These are phyloP conservation scores for Phaedon cochleariae DNA, from an alignment of 2,888 invertebrate genomes.

Conservation along the genomic window DNA sequence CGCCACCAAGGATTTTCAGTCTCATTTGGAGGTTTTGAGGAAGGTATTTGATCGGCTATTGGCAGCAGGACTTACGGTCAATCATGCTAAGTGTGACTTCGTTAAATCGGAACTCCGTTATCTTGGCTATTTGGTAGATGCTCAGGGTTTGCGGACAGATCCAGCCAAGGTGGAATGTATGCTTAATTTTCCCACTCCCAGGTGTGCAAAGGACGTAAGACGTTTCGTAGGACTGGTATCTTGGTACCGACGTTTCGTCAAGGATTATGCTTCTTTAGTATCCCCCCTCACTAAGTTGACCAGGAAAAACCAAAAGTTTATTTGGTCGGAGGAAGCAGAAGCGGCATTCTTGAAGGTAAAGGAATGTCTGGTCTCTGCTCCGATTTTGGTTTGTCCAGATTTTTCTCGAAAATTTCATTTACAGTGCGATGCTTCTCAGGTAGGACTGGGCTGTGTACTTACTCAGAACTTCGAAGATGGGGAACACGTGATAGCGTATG, in stretches of 20 bases:
- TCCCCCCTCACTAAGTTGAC: constrained; percentile 32
- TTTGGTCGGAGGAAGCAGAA: too few species aligned
- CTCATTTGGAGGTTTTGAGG: too few species aligned
- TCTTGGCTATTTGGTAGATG: constrained; percentile 15
- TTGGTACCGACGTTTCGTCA: constrained; percentile 42
- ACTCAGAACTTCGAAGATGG: too few species aligned
- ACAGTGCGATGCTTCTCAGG: too few species aligned
- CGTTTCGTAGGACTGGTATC: constrained; percentile 35
- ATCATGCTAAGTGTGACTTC: constrained; percentile 16
- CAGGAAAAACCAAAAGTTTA: constrained; percentile 28
- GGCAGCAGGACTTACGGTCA: constrained; percentile 40
- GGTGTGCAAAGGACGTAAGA: background rate
- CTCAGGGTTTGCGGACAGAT: constrained; percentile 11
- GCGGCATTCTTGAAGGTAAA: too few species aligned
- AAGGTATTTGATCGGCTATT: too few species aligned
- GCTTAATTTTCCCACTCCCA: constrained; percentile 2
- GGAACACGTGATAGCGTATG: too few species aligned
- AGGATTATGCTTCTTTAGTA: constrained; percentile 31
- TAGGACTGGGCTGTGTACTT: too few species aligned
- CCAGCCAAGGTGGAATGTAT: constrained; percentile 18
- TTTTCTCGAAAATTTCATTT: constrained; percentile 19
- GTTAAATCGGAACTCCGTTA: constrained; percentile 10
- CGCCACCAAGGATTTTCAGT: too few species aligned
- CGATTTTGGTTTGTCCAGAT: constrained; percentile 33
- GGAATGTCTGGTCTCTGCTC: too few species aligned